Conservation (phyloP, 2,888 invertebrate genomes). For the Nephrotoma guestfalica region DNA sequence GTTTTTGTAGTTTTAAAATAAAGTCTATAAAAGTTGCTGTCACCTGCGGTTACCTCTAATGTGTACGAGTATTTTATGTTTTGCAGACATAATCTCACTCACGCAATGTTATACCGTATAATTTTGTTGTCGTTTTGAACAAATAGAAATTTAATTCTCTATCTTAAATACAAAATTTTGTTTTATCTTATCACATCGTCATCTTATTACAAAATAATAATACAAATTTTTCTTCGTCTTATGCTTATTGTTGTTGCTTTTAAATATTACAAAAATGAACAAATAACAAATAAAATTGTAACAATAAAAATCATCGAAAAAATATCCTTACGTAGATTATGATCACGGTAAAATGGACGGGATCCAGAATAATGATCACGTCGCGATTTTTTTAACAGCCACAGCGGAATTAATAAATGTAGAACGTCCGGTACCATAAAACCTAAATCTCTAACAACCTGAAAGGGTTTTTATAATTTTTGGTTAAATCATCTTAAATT, state of each 20-base stretch:
- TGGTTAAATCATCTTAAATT: background rate
- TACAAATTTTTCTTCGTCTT: background rate
- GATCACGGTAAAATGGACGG: conserved; percentile 29
- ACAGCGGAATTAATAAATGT: conserved; percentile 43
- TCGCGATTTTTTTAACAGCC: conserved; percentile 31
- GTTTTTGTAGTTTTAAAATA: no score
- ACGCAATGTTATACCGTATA: no score
- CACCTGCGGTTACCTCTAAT: no score
- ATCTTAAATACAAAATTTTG: background rate
- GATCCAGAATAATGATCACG: conserved; percentile 25
- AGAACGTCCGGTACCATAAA: conserved; percentile 53
- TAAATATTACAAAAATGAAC: conserved; percentile 28
- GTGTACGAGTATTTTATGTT: no score
- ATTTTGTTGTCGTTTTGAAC: no score
- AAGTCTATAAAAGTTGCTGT: no score
- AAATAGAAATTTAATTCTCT: no score
- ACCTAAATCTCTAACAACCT: conserved; percentile 46
- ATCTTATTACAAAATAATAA: background rate
- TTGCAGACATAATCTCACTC: no score
- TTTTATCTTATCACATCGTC: background rate
- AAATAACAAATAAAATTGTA: conserved; percentile 27
- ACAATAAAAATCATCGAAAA: conserved; percentile 20
- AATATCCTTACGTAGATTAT: conserved; percentile 24
- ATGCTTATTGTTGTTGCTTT: background rate
- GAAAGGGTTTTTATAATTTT: conserved; percentile 1